A percentile compares a stretch with the other conserved stretches of the same genome.
These are phyloP conservation scores for Brachirus orientalis DNA, from an alignment of 2,113 vertebrate genomes.

Conservation along the genomic window DNA sequence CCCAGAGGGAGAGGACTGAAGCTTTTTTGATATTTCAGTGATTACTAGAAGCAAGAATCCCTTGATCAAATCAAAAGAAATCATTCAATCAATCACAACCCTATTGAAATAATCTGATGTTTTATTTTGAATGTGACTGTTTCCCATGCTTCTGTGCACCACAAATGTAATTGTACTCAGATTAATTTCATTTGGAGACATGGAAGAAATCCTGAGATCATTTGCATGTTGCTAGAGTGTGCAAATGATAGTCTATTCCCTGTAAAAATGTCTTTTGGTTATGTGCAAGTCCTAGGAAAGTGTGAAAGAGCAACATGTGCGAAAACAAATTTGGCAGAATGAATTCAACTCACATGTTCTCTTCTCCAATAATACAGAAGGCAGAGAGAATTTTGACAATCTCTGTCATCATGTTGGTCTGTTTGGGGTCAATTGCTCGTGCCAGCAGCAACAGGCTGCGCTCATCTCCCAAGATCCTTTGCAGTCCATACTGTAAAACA, in stretches of 20 bases:
- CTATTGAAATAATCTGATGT: too few species aligned
- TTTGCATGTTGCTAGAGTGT: background rate
- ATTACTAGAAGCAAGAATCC: too few species aligned
- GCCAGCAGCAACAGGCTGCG: constrained; percentile 90
- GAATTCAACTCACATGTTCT: constrained; percentile 88
- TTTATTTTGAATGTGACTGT: background rate
- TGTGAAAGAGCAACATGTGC: background rate
- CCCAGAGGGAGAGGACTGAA: constrained; percentile 23
- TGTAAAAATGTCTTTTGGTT: constrained; percentile 19
- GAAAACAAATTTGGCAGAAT: background rate
- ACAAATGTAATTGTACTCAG: constrained; percentile 13
- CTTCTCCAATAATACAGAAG: constrained; percentile 94
- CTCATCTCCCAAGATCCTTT: constrained; percentile 95
- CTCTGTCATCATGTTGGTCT: constrained; percentile 97
- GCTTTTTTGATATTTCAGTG: constrained; percentile 14
- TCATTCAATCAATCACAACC: too few species aligned
- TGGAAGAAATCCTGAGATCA: background rate
- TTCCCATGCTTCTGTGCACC: too few species aligned
- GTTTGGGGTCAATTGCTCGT: constrained; percentile 94
- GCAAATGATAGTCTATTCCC: background rate
- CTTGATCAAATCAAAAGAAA: too few species aligned
- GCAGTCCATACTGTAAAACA: constrained; percentile 88
- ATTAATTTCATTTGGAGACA: background rate
- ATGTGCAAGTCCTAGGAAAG: background rate
- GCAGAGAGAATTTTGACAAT: constrained; percentile 97